Base-by-base conservation (phyloP, 2,797 vertebrate species). In the Diceros bicornis region DNA sequence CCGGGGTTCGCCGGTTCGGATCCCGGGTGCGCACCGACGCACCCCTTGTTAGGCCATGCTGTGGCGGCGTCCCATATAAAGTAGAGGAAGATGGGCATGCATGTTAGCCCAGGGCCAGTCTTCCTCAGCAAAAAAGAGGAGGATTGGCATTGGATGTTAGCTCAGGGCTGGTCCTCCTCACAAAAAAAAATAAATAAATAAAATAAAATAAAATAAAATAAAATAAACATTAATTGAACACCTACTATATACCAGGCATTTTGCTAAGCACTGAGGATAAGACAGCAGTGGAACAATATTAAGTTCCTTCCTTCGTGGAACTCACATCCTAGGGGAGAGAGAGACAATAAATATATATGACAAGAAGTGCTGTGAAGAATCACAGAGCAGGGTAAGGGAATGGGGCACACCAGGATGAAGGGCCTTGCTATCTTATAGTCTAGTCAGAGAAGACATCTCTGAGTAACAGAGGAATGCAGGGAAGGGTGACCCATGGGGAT, bases 401-500 rank as follows among this genome's bases (percentile, higher is more conserved):
- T 23, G 18, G 11, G 1, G 44, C 12, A 0, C 0, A 18, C 4
- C 7, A 25, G n/a, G 62, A 52, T 10, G 16, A 3, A 59, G 20
- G 13, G 7, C n/a, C 41, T 68, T 5, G 23, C 27, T 25, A 1
- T n/a, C 59, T 25, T 13, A 29, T 1, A 61, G 62, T 34, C 10
- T 1, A 25, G 47, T 23, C 11, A n/a, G 3, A n/a, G 74, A 37
- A 50, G 74, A 52, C 62, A 25, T 21, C 27, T 25, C 83, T 23
- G 23, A 79, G 9, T 27, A 57, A 23, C 11, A 17, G 37, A 17
- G 17, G 52, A 21, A 13, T 52, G 20, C 32, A 62, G 68, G 32
- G n/a, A 32, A 20, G 10, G 64, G 32, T 44, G 47, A 61, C 52
- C 12, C 20, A 4, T 6, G 18, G 32, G 23, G 52, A 11, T 4